A percentile compares a stretch with the other conserved stretches of the same genome.
These are phyloP conservation scores for Harlomillsia oculata DNA, from an alignment of 1,140 invertebrate genomes.

Conservation along the genomic window DNA sequence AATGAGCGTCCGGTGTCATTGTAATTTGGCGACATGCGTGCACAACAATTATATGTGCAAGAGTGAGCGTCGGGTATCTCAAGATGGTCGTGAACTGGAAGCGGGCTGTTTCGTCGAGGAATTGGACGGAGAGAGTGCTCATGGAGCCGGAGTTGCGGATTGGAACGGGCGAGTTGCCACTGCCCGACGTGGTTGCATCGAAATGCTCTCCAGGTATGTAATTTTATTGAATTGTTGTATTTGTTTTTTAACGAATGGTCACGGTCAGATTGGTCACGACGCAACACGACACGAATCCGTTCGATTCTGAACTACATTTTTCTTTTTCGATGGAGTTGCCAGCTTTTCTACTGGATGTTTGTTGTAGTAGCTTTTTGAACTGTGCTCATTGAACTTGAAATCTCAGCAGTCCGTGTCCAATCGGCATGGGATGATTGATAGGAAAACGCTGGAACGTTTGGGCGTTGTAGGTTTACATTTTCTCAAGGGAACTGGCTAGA, in stretches of 20 bases:
- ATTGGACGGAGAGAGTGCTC: slow-evolving; percentile 14
- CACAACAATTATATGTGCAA: slow-evolving; percentile 31
- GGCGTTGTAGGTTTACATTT: no score
- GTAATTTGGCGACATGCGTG: slow-evolving; percentile 24
- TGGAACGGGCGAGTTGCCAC: slow-evolving; percentile 21
- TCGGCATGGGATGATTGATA: no score
- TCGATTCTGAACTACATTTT: no score
- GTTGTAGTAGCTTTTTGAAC: no score
- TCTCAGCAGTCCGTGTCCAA: no score
- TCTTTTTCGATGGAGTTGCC: no score
- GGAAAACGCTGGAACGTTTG: no score
- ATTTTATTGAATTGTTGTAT: neutral
- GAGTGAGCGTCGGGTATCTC: slow-evolving; percentile 16
- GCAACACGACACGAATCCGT: no score
- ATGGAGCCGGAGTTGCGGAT: slow-evolving; percentile 16
- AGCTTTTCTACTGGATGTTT: no score
- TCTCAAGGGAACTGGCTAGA: no score
- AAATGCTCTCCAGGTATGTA: slow-evolving; percentile 23
- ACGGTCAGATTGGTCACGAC: no score
- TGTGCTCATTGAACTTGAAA: no score
- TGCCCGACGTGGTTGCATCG: slow-evolving; percentile 23
- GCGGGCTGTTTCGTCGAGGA: slow-evolving; percentile 26
- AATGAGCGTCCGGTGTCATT: slow-evolving; percentile 30
- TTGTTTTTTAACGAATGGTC: neutral
- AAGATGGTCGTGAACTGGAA: slow-evolving; percentile 19